Evolutionary conservation across 2,113 vertebrate genomes (phyloP), one percentile per base, ranked within the genome.

Genomic region (Chaetura pelagica): DNA sequence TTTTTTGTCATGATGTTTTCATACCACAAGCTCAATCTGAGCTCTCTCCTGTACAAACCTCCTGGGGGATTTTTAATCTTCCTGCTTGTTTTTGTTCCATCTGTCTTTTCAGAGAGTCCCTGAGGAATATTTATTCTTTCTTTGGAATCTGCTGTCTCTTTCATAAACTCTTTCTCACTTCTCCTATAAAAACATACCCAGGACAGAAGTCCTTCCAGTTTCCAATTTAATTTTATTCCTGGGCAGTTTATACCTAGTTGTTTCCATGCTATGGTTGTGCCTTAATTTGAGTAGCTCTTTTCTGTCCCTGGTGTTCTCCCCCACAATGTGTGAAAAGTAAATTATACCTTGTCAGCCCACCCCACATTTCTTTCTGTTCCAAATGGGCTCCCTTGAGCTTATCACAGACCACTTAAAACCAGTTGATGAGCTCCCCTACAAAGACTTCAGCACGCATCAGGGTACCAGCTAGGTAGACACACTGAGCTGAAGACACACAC

Each of bases 161-260:
- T 87, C 83, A 84, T 92, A 96, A 96, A 74, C 83, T 78, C 80
- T 67, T 92, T 94, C 87, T 97, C 80, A 44, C 73, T 94, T 96
- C 61, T 94, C n/a, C 73, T 92, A 68, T 78, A 75, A 95, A 96
- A 95, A 93, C 64, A 73, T 59, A 88, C 12, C 69, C 86, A 84
- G 76, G 63, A 68, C 44, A 89, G 83, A 92, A 84, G 16, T 89
- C 68, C 68, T 80, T 93, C 80, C 93, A 92, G 76, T 77, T 92
- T 92, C 77, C 73, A 92, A 90, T 89, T 94, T 86, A 81, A 84
- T 94, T 96, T 94, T 72, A 84, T 92, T 93, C 89, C 84, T 81
- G 57, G 27, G 68, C 40, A 75, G 40, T 84, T 93, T 64, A 75
- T 93, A 67, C 42, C 59, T 42, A 44, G 34, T 95, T 59, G 38